Percentiles rank a stretch among this genome's conserved stretches.
Conservation (phyloP, 2,797 vertebrate genomes). For the Atherinosoma microstoma region DNA sequence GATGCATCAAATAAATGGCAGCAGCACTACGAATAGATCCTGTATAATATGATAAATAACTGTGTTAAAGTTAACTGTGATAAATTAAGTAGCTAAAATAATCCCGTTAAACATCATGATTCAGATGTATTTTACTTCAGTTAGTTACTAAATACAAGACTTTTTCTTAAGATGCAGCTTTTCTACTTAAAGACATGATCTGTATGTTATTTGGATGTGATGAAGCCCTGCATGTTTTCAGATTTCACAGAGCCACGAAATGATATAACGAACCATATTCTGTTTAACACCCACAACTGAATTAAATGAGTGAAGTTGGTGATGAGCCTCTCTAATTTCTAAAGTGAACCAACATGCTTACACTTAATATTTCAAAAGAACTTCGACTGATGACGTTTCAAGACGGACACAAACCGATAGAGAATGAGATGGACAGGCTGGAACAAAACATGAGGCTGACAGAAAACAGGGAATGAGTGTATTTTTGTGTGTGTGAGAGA, state of each 20-base stretch:
- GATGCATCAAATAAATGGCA: too few relatives aligned
- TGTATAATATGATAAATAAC: too few relatives aligned
- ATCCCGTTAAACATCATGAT: too few relatives aligned
- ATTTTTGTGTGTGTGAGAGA: conserved; percentile 29
- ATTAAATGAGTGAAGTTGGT: not conserved
- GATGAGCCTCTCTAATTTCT: not conserved
- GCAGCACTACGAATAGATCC: too few relatives aligned
- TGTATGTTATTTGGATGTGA: not conserved
- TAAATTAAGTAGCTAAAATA: too few relatives aligned
- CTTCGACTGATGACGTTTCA: conserved; percentile 35
- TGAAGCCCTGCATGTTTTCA: not conserved
- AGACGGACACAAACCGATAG: conserved; percentile 28
- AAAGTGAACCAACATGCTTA: not conserved
- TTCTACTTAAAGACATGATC: not conserved
- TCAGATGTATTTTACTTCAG: too few relatives aligned
- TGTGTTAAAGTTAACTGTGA: too few relatives aligned
- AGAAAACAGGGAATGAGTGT: conserved; percentile 46
- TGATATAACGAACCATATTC: accelerated
- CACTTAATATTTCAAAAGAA: too few relatives aligned
- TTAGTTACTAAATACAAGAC: too few relatives aligned
- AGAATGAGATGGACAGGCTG: conserved; percentile 23
- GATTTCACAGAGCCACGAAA: not conserved
- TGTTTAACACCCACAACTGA: not conserved
- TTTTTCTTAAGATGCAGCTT: too few relatives aligned
- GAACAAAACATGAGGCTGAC: conserved; percentile 22